Base-by-base conservation (phyloP, 2,888 invertebrate species). In the Mechanitis mazaeus region DNA sequence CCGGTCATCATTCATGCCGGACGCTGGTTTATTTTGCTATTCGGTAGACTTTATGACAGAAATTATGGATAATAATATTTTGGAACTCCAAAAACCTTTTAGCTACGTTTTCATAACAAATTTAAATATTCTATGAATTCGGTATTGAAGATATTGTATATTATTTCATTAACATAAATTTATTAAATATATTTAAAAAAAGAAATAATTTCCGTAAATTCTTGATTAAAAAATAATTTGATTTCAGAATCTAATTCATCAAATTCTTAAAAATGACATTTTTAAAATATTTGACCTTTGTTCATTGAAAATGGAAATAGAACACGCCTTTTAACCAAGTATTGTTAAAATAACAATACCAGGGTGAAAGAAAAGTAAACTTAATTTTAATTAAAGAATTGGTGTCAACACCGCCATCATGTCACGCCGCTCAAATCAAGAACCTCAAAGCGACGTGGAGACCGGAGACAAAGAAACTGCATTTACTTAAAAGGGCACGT, bases 1-100 rank as follows among this genome's bases (percentile, higher is more conserved):
- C 72, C 74, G 73, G 72, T 59, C 70, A 81, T 80, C 78, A 76
- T 73, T 77, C 79, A 76, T 71, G 59, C 58, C 59, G 59, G 60
- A 60, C 61, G 64, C 61, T 61, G 62, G 58, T 61, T 61, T 66
- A 66, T 66, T 66, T 60, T 58, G 61, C 45, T 58, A 60, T 60
- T 60, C 55, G 57, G 62, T 55, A 58, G 58, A 64, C 66, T 66
- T 66, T 66, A 66, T 63, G 66, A 64, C 61, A 55, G 62, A 60
- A 66, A 62, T 66, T 66, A 60, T 56, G 66, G 62, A 54, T 58
- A 62, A 64, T 60, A 56, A 62, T 64, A 66, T 64, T 64, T 64
- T 56, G 58, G 45, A 9, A 42, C 54, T 53, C 47, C 12, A 54
- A 42, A 58, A 54, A 55, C 58, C 47, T 61, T 55, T 9, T 9